A percentile compares a stretch with the other conserved stretches of the same genome.
Conservation (phyloP, 1,140 invertebrate species). For the Helicoverpa armigera region DNA sequence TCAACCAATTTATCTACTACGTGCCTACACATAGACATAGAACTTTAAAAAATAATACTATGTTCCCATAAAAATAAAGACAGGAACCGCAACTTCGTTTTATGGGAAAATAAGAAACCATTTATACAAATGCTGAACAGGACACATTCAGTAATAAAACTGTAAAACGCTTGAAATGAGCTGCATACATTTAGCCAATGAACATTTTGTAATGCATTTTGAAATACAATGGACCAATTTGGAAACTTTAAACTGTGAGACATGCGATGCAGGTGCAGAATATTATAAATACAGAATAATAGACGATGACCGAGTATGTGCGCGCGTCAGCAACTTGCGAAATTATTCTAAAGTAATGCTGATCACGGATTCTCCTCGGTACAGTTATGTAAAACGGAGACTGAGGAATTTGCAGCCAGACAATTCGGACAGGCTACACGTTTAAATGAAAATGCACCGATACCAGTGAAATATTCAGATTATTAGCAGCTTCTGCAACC, state of each 20-base stretch:
- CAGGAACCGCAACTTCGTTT: too few species aligned
- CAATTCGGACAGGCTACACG: conserved; percentile 39
- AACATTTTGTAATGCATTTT: conserved; percentile 25
- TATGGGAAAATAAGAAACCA: background rate
- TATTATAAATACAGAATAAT: background rate
- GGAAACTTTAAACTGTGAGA: background rate
- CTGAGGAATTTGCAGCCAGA: conserved; percentile 32
- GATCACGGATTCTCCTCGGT: conserved; percentile 27
- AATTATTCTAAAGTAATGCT: conserved; percentile 30
- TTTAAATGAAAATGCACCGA: conserved; percentile 8
- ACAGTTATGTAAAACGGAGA: conserved; percentile 41
- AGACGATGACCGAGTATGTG: background rate
- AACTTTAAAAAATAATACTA: background rate
- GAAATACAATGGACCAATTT: conserved; percentile 23
- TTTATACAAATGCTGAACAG: background rate
- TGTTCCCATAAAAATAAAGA: background rate
- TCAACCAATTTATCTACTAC: too few species aligned
- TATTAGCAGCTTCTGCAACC: background rate
- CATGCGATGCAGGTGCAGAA: conserved; percentile 4
- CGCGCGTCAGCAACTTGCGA: background rate
- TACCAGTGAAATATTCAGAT: background rate
- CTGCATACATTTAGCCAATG: background rate
- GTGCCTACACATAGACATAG: too few species aligned
- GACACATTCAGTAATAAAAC: background rate
- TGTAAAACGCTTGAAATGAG: background rate